These are phyloP conservation scores for Drosophila sulfurigaster DNA, from an alignment of 1,140 invertebrate species.

Conservation along the genomic window DNA sequence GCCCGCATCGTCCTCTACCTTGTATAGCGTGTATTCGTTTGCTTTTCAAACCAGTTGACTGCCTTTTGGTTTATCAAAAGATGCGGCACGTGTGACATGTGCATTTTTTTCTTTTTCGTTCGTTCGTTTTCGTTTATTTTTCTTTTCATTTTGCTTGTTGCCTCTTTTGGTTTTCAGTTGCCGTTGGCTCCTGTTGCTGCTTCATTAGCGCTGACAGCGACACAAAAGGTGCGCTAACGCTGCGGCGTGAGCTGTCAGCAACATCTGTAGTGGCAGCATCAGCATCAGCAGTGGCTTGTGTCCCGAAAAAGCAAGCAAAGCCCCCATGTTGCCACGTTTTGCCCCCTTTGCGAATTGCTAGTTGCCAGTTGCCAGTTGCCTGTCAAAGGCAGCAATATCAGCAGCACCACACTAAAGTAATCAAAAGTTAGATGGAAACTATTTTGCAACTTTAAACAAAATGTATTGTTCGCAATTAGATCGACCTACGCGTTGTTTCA, in stretches of 20 bases:
- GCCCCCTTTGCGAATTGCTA: no score
- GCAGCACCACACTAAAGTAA: slow-evolving; percentile 15
- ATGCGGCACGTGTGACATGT: slow-evolving; percentile 53
- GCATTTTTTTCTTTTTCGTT: slow-evolving; percentile 23
- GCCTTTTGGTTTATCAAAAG: slow-evolving; percentile 46
- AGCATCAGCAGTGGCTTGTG: slow-evolving; percentile 14
- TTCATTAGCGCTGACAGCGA: slow-evolving; percentile 73
- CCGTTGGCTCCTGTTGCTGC: slow-evolving; percentile 40
- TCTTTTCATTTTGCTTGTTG: slow-evolving; percentile 19
- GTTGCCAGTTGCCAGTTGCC: background rate
- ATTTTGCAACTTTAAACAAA: slow-evolving; percentile 4
- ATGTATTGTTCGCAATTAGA: background rate
- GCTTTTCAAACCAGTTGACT: slow-evolving; percentile 35
- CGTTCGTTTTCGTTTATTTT: slow-evolving; percentile 5
- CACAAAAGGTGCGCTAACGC: slow-evolving; percentile 56
- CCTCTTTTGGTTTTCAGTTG: slow-evolving; percentile 12
- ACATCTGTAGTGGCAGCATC: slow-evolving; percentile 9
- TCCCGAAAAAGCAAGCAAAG: slow-evolving; percentile 13
- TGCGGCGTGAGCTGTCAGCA: slow-evolving; percentile 49
- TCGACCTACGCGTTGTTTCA: background rate
- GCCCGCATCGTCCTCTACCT: background rate
- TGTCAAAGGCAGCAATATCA: slow-evolving; percentile 35
- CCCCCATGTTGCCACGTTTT: slow-evolving; percentile 9
- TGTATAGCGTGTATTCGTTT: slow-evolving; percentile 2
- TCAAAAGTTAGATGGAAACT: slow-evolving; percentile 22